phyloP scores from a whole-genome alignment of 2,888 invertebrate species.

The Ceramica pisi region DNA sequence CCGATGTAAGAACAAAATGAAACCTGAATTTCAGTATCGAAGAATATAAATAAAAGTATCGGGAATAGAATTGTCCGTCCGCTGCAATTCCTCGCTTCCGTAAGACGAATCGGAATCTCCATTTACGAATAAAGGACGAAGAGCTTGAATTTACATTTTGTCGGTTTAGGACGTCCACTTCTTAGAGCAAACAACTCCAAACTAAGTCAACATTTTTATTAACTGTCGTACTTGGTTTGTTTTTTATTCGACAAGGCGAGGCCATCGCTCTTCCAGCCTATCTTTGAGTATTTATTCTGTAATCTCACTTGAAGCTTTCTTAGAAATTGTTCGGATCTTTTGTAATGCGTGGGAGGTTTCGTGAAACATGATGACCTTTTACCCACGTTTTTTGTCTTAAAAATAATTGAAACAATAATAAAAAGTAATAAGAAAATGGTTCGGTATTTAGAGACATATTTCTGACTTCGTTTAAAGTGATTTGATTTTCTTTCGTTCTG shows the following conservation, averaged over 20 bases:
- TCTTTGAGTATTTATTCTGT: slow-evolving; percentile 52
- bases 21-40: slow-evolving; percentile 62
- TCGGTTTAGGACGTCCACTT: slow-evolving; percentile 76
- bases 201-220: slow-evolving; percentile 76
- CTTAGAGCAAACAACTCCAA: slow-evolving; percentile 73
- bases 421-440: slow-evolving; percentile 2
- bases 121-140: slow-evolving; percentile 66
- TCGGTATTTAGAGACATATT: background rate
- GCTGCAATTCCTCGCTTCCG: slow-evolving; percentile 79
- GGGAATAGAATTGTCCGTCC: slow-evolving; percentile 74
- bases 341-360: slow-evolving; percentile 7
- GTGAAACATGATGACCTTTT: slow-evolving; percentile 18
- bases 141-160: slow-evolving; percentile 80
- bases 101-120: slow-evolving; percentile 75
- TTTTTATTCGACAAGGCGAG: slow-evolving; percentile 27
- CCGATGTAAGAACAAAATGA: slow-evolving; percentile 56
- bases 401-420: slow-evolving; percentile 24
- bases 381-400: background rate
- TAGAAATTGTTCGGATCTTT: slow-evolving; percentile 4
- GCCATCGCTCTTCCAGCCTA: slow-evolving; percentile 33
- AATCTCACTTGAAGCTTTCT: slow-evolving; percentile 43
- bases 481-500: background rate
- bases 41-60: slow-evolving; percentile 75
- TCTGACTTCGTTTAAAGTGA: background rate
- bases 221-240: slow-evolving; percentile 59